Evolutionary conservation across 2,888 invertebrate species (phyloP).

Genomic region (Archips xylosteana): DNA sequence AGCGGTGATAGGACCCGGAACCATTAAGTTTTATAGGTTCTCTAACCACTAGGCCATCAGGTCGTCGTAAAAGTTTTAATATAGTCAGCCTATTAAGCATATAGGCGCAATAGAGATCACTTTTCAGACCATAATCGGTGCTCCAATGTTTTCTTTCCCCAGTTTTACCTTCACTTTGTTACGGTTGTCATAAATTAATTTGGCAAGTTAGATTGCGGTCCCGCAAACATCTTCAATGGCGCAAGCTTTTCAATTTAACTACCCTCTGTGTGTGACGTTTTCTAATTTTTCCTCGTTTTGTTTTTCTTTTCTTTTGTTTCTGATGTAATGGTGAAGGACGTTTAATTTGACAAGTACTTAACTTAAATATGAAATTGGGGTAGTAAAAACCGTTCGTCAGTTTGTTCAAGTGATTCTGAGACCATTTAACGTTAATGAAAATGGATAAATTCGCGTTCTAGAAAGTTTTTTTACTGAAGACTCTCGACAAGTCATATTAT

Average conservation of each 20-base stretch:
- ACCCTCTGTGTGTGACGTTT: slow-evolving; percentile 62
- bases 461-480: too few relatives aligned
- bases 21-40: too few relatives aligned
- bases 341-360: slow-evolving; percentile 4
- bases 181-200: slow-evolving; percentile 75
- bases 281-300: slow-evolving; percentile 54
- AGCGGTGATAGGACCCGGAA: too few relatives aligned
- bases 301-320: slow-evolving; percentile 45
- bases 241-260: slow-evolving; percentile 64
- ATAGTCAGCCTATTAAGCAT: background rate
- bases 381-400: background rate
- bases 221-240: slow-evolving; percentile 53
- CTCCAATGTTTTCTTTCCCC: slow-evolving; percentile 35
- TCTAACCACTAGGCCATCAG: too few relatives aligned
- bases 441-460: too few relatives aligned
- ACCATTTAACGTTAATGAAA: too few relatives aligned
- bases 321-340: slow-evolving; percentile 33
- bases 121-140: slow-evolving; percentile 9
- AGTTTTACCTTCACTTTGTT: slow-evolving; percentile 53
- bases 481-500: too few relatives aligned
- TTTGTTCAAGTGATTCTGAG: background rate
- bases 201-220: slow-evolving; percentile 76
- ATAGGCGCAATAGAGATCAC: background rate
- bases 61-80: too few relatives aligned
- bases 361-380: background rate